These are phyloP conservation scores for Pycnomerus fuliginosus DNA, from an alignment of 2,888 invertebrate species.

Conservation along the genomic window DNA sequence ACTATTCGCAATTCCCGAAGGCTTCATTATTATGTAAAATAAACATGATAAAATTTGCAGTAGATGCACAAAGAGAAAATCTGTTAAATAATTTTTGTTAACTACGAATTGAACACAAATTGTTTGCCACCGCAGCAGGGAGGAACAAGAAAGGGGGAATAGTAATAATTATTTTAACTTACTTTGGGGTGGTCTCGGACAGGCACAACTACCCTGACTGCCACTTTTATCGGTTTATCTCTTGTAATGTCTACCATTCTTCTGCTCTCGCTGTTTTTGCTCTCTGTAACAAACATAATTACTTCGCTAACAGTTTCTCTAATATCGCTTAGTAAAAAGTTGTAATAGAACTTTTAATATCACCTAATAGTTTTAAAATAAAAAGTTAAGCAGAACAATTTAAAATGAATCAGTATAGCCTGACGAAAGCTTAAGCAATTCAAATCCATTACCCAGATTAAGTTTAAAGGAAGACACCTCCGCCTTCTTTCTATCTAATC, in stretches of 20 bases:
- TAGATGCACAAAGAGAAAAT: no score
- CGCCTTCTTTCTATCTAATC: no score
- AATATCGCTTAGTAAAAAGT: no score
- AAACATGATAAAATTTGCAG: constrained; percentile 11
- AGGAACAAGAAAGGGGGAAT: constrained; percentile 22
- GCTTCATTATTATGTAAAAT: constrained; percentile 11
- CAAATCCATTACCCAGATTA: no score
- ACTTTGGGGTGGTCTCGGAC: constrained; percentile 87
- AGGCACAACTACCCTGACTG: constrained; percentile 82
- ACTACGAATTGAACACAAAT: constrained; percentile 16
- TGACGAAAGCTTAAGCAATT: no score
- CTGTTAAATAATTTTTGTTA: no score
- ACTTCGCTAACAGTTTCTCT: no score
- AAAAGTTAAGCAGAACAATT: no score
- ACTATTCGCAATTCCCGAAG: constrained; percentile 4
- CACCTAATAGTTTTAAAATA: no score
- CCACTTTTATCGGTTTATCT: constrained; percentile 84
- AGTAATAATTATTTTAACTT: constrained; percentile 43
- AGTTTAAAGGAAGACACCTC: no score
- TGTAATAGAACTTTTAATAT: no score
- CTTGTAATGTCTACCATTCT: constrained; percentile 84
- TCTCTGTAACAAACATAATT: constrained; percentile 44
- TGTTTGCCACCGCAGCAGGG: constrained; percentile 11
- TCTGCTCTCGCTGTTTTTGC: constrained; percentile 55
- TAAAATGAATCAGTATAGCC: no score